Percentiles rank a stretch among this genome's conserved stretches.
phyloP scores from a whole-genome alignment of 2,113 vertebrate genomes.

The Xerus inauris region DNA sequence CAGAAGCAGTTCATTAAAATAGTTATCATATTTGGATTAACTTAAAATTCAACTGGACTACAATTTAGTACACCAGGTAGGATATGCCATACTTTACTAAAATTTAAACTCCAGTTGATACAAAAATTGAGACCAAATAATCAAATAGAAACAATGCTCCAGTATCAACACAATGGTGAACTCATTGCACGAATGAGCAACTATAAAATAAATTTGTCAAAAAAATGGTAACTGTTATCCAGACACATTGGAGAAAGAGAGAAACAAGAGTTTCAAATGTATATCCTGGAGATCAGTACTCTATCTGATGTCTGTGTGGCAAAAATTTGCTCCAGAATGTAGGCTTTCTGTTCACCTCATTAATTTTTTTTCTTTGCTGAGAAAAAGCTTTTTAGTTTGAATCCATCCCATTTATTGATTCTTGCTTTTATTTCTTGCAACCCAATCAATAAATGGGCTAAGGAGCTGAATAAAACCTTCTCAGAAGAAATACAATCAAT shows the following conservation, averaged over 20 bases:
- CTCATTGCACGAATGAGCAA: background rate
- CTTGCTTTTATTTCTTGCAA: too few species aligned
- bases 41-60: background rate
- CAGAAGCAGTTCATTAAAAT: background rate
- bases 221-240: background rate
- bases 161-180: background rate
- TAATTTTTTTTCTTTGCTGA: too few species aligned
- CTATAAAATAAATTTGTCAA: background rate
- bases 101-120: background rate
- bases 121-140: background rate
- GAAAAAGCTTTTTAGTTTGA: too few species aligned
- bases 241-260: background rate
- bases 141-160: background rate
- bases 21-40: background rate
- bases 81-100: background rate
- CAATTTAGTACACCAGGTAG: background rate
- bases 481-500: too few species aligned
- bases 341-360: too few species aligned
- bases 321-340: too few species aligned
- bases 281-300: too few species aligned
- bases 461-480: too few species aligned
- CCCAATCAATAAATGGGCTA: too few species aligned
- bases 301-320: too few species aligned
- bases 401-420: too few species aligned
- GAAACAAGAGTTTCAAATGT: background rate